phyloP scores from a whole-genome alignment of 1,140 invertebrate genomes.

The Drosophila pruinosa region DNA sequence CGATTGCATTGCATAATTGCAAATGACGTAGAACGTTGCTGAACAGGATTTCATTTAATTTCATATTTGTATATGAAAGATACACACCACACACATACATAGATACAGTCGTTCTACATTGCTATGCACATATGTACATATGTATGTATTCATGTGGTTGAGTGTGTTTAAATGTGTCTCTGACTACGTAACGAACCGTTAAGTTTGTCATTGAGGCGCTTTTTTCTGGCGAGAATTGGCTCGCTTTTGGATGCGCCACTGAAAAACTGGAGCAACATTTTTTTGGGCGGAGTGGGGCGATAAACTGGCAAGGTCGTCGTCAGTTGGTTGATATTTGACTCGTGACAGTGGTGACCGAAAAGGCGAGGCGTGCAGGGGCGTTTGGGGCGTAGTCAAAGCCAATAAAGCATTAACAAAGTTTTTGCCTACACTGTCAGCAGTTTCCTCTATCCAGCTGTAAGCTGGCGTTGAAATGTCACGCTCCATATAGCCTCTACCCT shows the following conservation, averaged over 20 bases:
- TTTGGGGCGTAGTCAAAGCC: not conserved
- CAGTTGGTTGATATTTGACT: constrained; percentile 1
- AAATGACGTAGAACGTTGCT: constrained; percentile 57
- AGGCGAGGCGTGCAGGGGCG: not conserved
- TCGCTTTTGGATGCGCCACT: constrained; percentile 33
- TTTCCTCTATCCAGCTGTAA: not conserved
- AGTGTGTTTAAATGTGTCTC: not conserved
- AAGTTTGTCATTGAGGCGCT: constrained; percentile 58
- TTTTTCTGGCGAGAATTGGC: constrained; percentile 30
- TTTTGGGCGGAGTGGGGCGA: constrained; percentile 2
- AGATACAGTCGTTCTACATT: not conserved
- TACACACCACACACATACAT: constrained; percentile 8
- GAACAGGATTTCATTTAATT: constrained; percentile 62
- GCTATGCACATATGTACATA: too few species aligned
- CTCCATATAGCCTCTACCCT: constrained; percentile 9
- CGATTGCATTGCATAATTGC: constrained; percentile 64
- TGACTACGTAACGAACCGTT: constrained; percentile 53
- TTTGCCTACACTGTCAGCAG: constrained; percentile 28
- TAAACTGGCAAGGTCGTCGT: constrained; percentile 23
- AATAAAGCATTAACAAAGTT: constrained; percentile 31
- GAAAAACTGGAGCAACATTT: constrained; percentile 51
- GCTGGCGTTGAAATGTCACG: constrained; percentile 58
- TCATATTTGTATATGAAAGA: constrained; percentile 9
- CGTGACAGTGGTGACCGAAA: not conserved
- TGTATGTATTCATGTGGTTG: not conserved